Conservation (phyloP, 2,797 vertebrate species). For the Xiphorhynchus erythropygius region DNA sequence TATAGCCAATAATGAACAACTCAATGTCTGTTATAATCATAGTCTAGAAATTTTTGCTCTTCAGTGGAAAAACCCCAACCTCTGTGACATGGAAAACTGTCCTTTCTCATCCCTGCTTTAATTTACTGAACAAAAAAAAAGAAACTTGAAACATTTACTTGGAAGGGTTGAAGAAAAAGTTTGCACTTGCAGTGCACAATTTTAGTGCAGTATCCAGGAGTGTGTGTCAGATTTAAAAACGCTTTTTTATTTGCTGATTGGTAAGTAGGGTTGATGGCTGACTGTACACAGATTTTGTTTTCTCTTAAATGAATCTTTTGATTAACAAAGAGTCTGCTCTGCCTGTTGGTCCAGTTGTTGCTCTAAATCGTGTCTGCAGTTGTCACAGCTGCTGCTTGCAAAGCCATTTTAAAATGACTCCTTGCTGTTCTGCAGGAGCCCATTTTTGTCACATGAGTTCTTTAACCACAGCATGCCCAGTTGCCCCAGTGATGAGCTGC, state of each 20-base stretch:
- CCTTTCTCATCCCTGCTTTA: background rate
- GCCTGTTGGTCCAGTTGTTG: background rate
- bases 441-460: background rate
- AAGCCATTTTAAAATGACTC: background rate
- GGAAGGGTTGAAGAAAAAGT: background rate
- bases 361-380: background rate
- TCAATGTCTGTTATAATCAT: background rate
- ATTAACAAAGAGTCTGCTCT: background rate
- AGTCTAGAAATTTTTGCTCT: background rate
- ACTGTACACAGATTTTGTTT: background rate
- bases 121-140: background rate
- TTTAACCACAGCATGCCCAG: background rate
- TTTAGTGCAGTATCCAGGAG: background rate
- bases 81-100: background rate
- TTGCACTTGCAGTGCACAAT: background rate
- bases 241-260: background rate
- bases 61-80: accelerated
- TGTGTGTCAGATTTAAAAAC: background rate
- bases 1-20: background rate
- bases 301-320: too few relatives aligned
- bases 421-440: background rate
- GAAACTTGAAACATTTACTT: background rate
- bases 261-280: background rate
- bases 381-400: background rate
- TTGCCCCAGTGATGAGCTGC: background rate